These are phyloP conservation scores for Meda fulgida DNA, from an alignment of 2,797 vertebrate species.

Conservation along the genomic window DNA sequence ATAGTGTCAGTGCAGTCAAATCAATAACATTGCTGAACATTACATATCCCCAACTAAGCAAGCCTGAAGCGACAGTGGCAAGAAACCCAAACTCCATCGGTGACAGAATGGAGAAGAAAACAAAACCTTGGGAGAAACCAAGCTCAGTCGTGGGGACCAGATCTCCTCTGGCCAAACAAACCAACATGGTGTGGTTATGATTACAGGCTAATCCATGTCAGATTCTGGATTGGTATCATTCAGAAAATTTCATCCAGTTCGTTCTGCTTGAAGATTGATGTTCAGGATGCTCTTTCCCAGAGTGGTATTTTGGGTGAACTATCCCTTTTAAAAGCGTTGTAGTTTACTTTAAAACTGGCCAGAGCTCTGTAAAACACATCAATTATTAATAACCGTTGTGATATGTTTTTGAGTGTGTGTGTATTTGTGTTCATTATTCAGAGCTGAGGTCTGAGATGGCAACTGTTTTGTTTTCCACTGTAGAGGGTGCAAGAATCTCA, in stretches of 20 bases:
- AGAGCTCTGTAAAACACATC: background rate
- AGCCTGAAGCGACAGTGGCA: background rate
- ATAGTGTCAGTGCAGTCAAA: background rate
- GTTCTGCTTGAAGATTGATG: background rate
- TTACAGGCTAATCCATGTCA: background rate
- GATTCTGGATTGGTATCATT: background rate
- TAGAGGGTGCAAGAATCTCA: constrained; percentile 38
- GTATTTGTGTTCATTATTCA: constrained; percentile 9
- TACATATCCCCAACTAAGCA: background rate
- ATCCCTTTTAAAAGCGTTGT: background rate
- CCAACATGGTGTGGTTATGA: background rate
- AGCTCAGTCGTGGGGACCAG: background rate
- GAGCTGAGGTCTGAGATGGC: background rate
- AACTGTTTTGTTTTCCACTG: constrained; percentile 24
- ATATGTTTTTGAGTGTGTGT: constrained; percentile 1
- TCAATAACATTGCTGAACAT: background rate
- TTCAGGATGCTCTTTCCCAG: background rate
- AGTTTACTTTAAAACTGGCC: background rate
- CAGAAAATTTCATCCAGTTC: background rate
- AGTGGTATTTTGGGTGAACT: background rate
- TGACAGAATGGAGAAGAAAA: too few species aligned
- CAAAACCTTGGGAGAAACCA: background rate
- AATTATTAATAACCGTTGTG: background rate
- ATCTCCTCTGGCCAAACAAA: background rate
- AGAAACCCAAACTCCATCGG: background rate